phyloP scores from a whole-genome alignment of 1,140 invertebrate species.

The Orius insidiosus region DNA sequence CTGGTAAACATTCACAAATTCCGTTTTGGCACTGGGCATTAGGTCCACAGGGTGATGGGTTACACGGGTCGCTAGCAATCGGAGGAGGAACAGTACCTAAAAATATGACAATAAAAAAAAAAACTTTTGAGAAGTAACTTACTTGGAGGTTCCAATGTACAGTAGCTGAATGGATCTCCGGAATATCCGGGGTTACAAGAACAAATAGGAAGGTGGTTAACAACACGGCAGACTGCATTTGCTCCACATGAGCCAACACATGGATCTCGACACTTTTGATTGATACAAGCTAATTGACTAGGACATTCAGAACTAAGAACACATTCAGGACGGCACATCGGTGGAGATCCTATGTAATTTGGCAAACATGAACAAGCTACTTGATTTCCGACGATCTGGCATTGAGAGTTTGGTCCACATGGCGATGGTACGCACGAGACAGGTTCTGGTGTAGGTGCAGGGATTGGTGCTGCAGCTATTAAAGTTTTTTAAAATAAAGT shows the following conservation, averaged over 20 bases:
- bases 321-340: slow-evolving; percentile 32
- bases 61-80: slow-evolving; percentile 30
- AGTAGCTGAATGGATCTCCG: slow-evolving; percentile 34
- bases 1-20: slow-evolving; percentile 41
- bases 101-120: slow-evolving; percentile 24
- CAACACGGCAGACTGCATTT: slow-evolving; percentile 30
- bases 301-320: slow-evolving; percentile 27
- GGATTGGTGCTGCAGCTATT: slow-evolving; percentile 17
- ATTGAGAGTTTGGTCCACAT: slow-evolving; percentile 35
- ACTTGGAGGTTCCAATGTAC: slow-evolving; percentile 29
- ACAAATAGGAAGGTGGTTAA: slow-evolving; percentile 33
- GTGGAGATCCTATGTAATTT: slow-evolving; percentile 28
- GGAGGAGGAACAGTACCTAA: slow-evolving; percentile 12
- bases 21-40: slow-evolving; percentile 39
- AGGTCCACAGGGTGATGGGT: slow-evolving; percentile 47
- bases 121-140: slow-evolving; percentile 22
- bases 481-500: slow-evolving; percentile 4
- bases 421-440: slow-evolving; percentile 31
- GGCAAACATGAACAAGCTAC: slow-evolving; percentile 28
- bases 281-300: slow-evolving; percentile 27
- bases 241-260: slow-evolving; percentile 27
- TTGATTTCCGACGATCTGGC: slow-evolving; percentile 26
- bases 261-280: slow-evolving; percentile 27
- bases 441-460: slow-evolving; percentile 20
- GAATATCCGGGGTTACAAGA: slow-evolving; percentile 28